Conservation (phyloP, 2,113 vertebrate species). For the Peromyscus californicus region DNA sequence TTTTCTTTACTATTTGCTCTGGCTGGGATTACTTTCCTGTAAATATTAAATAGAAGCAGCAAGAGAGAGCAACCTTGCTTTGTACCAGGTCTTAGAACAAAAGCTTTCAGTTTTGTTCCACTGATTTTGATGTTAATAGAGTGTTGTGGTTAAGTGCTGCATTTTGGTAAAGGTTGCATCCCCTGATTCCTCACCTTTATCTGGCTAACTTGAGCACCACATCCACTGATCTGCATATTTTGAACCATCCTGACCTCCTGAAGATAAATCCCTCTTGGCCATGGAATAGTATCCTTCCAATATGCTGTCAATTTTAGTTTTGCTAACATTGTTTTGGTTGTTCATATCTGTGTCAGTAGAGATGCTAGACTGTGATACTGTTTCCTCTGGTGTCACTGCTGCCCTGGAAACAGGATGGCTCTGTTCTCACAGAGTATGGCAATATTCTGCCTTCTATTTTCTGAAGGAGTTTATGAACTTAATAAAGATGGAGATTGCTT, state of each 20-base stretch:
- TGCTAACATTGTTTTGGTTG: neutral
- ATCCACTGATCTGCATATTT: neutral
- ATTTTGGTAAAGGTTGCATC: neutral
- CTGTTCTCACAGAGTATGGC: neutral
- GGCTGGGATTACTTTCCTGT: neutral
- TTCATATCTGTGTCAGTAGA: neutral
- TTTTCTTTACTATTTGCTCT: neutral
- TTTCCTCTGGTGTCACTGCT: neutral
- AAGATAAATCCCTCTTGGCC: neutral
- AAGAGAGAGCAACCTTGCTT: neutral
- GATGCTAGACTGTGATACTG: neutral
- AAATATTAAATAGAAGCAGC: neutral
- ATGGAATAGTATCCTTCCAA: no score
- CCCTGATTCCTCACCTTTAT: neutral
- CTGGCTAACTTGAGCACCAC: neutral
- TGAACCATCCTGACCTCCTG: neutral
- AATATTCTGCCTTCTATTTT: neutral
- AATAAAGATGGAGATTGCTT: neutral
- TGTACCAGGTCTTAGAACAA: neutral
- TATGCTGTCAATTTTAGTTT: neutral
- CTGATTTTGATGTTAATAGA: neutral
- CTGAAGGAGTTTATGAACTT: neutral
- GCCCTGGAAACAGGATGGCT: no score
- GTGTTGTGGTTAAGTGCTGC: neutral
- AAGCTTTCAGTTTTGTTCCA: neutral